phyloP scores from a whole-genome alignment of 1,140 invertebrate species.

The Rhopalosiphum padi region DNA sequence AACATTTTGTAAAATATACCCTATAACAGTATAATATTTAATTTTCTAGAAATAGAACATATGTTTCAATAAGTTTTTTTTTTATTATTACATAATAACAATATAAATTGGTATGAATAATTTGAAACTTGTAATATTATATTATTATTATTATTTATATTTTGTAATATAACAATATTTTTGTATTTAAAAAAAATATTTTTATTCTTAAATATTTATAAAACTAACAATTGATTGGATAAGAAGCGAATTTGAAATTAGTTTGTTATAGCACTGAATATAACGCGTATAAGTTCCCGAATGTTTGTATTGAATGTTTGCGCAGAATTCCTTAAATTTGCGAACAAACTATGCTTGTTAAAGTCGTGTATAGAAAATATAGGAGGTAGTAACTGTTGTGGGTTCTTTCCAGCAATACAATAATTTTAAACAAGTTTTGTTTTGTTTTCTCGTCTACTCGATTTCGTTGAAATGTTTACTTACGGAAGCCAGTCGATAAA shows the following conservation, averaged over 20 bases:
- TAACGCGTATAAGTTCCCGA: background rate
- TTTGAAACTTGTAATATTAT: background rate
- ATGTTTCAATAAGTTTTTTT: too few species aligned
- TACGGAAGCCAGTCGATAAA: background rate
- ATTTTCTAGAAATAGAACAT: too few species aligned
- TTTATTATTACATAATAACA: too few species aligned
- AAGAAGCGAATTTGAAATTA: background rate
- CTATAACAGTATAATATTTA: too few species aligned
- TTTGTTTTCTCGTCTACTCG: slow-evolving; percentile 11
- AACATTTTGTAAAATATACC: too few species aligned
- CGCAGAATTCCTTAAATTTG: background rate
- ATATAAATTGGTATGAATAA: background rate
- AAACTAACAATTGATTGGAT: background rate
- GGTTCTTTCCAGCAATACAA: background rate
- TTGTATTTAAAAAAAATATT: background rate
- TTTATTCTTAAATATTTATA: background rate
- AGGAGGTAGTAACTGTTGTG: background rate
- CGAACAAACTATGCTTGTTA: background rate
- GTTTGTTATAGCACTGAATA: background rate
- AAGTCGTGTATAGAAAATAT: background rate
- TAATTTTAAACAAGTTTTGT: slow-evolving; percentile 10
- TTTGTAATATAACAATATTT: background rate
- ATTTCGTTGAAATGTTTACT: background rate
- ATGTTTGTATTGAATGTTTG: background rate
- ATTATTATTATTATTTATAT: background rate